Evolutionary conservation across 2,113 vertebrate genomes (phyloP), one percentile per base, ranked within the genome.

Genomic region (Origma solitaria): DNA sequence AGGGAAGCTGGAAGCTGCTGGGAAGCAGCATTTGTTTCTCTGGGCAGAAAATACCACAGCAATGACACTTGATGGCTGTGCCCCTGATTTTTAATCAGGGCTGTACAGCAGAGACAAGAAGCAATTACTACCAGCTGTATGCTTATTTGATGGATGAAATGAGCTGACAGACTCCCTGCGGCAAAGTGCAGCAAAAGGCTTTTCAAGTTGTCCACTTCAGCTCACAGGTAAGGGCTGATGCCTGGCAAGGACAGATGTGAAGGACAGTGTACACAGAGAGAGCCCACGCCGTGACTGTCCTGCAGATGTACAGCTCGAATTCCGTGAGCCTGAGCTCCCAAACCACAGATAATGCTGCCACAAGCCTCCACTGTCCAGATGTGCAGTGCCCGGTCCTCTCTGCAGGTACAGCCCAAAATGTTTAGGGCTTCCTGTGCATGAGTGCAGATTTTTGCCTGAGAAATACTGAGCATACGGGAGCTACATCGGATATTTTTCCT

Each of bases 251-350:
- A 60, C 83, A 61, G 54, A 60, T n/a, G 49, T 5, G 6, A 89
- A 87, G 82, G 82, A 33, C 53, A 37, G 30, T 0, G 0, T 8
- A 5, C 6, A 47, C 0, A 1, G 42, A 27, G 40, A 28, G 33
- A 30, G 2, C 23, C 65, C 51, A 28, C 0, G 0, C 31, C 0
- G 0, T 21, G 64, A 20, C 42, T 54, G 38, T 53, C 53, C 47
- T 71, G 50, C 53, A 84, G 69, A 60, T 9, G 45, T 2, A 31
- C 38, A 71, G 56, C 84, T 68, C 33, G 18, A 24, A 51, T 68
- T 62, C 51, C 65, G 72, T 73, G 31, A 79, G n/a, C 56, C 88
- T 40, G 19, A 44, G 35, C 47, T 85, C 73, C 47, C 56, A 70
- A 30, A 42, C 10, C 4, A 3, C 19, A 47, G 58, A 62, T 47